Percentiles rank a stretch among this genome's conserved stretches.
Evolutionary conservation across 2,113 vertebrate genomes (phyloP).

Genomic region (Vireo altiloquus): DNA sequence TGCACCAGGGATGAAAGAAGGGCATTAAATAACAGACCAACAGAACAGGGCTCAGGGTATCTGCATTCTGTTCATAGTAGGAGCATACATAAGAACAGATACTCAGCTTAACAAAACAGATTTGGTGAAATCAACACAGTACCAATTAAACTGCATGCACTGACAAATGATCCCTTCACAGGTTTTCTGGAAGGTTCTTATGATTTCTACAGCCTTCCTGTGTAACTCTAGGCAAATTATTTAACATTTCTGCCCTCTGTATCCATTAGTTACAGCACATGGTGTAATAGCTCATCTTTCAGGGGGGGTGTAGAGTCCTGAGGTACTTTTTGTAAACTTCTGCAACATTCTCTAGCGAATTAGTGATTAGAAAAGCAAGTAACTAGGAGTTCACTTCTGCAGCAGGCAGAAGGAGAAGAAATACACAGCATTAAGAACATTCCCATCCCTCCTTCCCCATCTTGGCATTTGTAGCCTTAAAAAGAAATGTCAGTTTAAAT

Average conservation of each 20-base stretch:
- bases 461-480: background rate
- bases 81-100: background rate
- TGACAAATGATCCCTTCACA: background rate
- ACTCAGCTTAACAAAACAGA: background rate
- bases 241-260: background rate
- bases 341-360: background rate
- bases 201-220: background rate
- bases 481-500: slow-evolving; percentile 43
- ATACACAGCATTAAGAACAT: background rate
- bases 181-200: background rate
- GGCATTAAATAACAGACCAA: background rate
- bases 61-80: background rate
- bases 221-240: background rate
- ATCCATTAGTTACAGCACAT: background rate
- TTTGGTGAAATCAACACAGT: background rate
- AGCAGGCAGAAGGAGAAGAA: background rate
- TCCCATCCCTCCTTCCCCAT: background rate
- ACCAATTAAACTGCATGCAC: background rate
- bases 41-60: background rate
- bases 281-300: background rate
- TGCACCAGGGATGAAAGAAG: background rate
- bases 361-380: background rate
- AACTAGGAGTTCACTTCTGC: background rate
- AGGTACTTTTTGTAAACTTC: background rate
- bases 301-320: background rate